Conservation (phyloP, 1,140 invertebrate genomes). For the Paraescarpia echinospica region DNA sequence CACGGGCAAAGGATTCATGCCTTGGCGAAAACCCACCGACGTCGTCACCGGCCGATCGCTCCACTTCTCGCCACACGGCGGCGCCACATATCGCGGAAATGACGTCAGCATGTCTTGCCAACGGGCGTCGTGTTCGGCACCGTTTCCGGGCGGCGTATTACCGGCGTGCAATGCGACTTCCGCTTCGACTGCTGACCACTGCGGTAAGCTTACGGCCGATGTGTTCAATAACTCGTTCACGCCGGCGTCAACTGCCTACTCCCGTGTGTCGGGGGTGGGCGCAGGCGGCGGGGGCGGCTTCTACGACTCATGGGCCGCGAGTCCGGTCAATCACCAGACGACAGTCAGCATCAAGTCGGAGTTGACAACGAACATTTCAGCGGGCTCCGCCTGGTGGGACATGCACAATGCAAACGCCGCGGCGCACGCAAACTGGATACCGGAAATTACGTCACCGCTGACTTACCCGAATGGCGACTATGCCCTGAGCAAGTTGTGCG, state of each 20-base stretch:
- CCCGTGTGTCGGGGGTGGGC: background rate
- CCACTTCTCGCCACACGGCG: slow-evolving; percentile 5
- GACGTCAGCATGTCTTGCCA: slow-evolving; percentile 1
- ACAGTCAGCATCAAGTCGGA: slow-evolving; percentile 12
- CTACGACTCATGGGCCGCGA: background rate
- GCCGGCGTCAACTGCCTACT: background rate
- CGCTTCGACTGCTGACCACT: slow-evolving; percentile 2
- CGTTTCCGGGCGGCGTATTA: background rate
- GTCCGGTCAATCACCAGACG: slow-evolving; percentile 6
- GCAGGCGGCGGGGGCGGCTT: background rate
- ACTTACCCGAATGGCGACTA: background rate
- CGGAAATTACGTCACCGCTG: background rate
- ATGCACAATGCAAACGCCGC: background rate
- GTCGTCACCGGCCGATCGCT: background rate
- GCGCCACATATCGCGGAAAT: slow-evolving; percentile 3
- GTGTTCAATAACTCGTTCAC: background rate
- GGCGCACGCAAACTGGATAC: background rate
- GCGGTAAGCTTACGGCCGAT: background rate
- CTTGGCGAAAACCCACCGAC: slow-evolving; percentile 7
- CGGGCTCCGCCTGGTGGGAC: slow-evolving; percentile 8
- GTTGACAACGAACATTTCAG: background rate
- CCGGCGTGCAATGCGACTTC: background rate
- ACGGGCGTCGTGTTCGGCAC: background rate
- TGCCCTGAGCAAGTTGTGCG: background rate
- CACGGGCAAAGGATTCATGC: background rate